Evolutionary conservation across 2,797 vertebrate genomes (phyloP).

Genomic region (Cygnus olor): DNA sequence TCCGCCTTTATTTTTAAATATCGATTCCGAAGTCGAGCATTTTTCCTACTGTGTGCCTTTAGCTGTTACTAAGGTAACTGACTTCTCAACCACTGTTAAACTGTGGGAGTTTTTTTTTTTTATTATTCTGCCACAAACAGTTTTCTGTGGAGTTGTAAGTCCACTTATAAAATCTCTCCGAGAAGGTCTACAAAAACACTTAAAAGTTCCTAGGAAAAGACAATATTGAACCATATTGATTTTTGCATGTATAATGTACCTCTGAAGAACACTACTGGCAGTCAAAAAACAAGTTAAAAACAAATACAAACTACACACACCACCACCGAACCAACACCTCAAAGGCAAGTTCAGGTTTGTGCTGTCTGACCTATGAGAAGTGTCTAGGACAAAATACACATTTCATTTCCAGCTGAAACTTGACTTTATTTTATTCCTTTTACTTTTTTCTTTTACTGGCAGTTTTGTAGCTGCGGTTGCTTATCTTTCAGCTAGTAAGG

Average conservation of each 20-base stretch:
- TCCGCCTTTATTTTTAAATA: slow-evolving; percentile 31
- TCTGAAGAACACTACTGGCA: not conserved
- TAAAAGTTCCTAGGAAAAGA: not conserved
- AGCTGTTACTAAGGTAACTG: slow-evolving; percentile 52
- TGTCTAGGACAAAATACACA: fast-evolving
- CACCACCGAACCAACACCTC: not conserved
- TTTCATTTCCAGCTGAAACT: not conserved
- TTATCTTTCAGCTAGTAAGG: not conserved
- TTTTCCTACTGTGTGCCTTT: slow-evolving; percentile 68
- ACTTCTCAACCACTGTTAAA: slow-evolving; percentile 17
- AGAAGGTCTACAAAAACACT: not conserved
- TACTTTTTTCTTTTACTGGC: not conserved
- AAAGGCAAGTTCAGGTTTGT: fast-evolving
- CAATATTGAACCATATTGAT: not conserved
- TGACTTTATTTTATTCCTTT: not conserved
- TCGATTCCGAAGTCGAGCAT: not conserved
- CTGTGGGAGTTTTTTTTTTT: not conserved
- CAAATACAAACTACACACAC: not conserved
- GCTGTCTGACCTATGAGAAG: not conserved
- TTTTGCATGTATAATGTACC: not conserved
- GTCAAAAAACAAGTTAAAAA: not conserved
- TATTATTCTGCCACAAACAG: not conserved
- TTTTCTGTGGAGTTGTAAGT: not conserved
- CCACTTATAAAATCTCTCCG: not conserved
- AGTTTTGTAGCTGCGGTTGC: not conserved